Evolutionary conservation across 2,888 invertebrate genomes (phyloP).

Genomic region (Drepanosiphum platanoidis): DNA sequence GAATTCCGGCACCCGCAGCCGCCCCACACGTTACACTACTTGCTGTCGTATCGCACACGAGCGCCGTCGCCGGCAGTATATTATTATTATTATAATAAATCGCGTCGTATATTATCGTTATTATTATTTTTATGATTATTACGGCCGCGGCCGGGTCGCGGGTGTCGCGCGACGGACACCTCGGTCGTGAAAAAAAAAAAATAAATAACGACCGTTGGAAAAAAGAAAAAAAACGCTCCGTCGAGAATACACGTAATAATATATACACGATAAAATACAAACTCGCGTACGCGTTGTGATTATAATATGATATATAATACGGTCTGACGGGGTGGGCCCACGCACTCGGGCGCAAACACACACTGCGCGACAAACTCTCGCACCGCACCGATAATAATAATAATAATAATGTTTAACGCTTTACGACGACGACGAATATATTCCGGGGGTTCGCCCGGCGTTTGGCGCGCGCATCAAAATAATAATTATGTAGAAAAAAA

Average conservation of each 20-base stretch:
- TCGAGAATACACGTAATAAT: neutral
- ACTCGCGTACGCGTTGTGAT: too few species aligned
- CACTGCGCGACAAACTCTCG: neutral
- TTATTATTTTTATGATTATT: too few species aligned
- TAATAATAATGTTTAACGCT: neutral
- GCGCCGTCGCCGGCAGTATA: neutral
- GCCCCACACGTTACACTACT: too few species aligned
- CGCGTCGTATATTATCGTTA: neutral
- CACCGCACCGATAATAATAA: neutral
- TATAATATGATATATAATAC: too few species aligned
- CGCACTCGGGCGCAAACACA: neutral
- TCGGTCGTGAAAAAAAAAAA: neutral
- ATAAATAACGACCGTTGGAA: slow-evolving; percentile 3
- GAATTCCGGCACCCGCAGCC: too few species aligned
- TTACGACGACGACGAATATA: neutral
- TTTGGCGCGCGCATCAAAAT: too few species aligned
- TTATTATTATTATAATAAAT: too few species aligned
- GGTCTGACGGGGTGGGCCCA: neutral
- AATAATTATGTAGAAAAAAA: too few species aligned
- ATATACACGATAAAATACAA: too few species aligned
- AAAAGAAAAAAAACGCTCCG: neutral
- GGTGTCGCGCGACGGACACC: neutral
- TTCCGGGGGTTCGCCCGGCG: too few species aligned
- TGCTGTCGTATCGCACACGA: too few species aligned
- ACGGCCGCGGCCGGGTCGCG: neutral